Base-by-base conservation (phyloP, 2,797 vertebrate species). In the Scleropages formosus region DNA sequence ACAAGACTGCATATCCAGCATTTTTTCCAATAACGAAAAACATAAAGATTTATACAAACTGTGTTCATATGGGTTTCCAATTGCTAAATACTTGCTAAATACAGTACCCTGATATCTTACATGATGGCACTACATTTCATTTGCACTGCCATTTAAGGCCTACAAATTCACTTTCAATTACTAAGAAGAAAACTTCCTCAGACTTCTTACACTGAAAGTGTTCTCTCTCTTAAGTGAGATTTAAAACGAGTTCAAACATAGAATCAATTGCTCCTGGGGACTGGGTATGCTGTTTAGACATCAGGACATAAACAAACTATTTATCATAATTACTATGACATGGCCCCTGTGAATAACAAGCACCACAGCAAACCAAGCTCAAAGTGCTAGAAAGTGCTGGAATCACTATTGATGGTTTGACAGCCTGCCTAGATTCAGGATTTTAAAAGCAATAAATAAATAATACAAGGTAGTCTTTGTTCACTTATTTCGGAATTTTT, bases 201-300 rank as follows among this genome's bases (percentile, higher is more conserved):
- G 51, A 71, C 56, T 51, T 58, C 26, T 71, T 27, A 56, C 18
- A 16, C 71, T 24, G 56, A 26, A 51, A 70, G 69, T 31, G 58
- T 11, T 58, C 39, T 39, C 31, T 39, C 31, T 47, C 51, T 51
- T 56, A 24, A 58, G 18, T 51, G 49, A 58, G 53, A 71, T 16
- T 18, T 16, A 58, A 47, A 39, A 56, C 6, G 16, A 39, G 69
- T 51, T 39, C 26, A 47, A 51, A 71, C n/a, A 16, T 49, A 22
- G 13, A 56, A 58, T 20, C 51, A 26, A 56, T 58, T 71, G 12
- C 51, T 39, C 16, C 56, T 27, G 18, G 0, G 69, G 16, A 56
- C 24, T 26, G 31, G 4, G 51, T 18, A 26, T 51, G 51, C 49
- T 71, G 69, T 71, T 71, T 53, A 58, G 26, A 16, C 69, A 18